Conservation (phyloP, 2,888 invertebrate genomes). For the Parapristionchus giblindavisi region DNA sequence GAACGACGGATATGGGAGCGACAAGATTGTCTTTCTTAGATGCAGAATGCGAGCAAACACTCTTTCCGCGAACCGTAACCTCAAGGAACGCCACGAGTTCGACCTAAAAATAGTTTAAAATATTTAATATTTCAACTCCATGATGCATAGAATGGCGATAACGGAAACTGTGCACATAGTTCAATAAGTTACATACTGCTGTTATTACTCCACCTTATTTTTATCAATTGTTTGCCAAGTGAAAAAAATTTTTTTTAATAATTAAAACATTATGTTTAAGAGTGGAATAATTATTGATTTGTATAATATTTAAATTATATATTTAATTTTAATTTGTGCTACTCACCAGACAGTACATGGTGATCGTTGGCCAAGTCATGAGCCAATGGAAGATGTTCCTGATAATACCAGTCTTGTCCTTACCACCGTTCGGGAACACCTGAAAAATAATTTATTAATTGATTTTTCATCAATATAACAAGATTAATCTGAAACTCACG, state of each 20-base stretch:
- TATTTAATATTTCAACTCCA: no score
- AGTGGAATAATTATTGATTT: background rate
- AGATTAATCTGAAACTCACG: conserved; percentile 39
- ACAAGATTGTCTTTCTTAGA: conserved; percentile 65
- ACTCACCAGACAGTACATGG: conserved; percentile 55
- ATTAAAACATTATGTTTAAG: background rate
- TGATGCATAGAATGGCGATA: no score
- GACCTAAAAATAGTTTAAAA: conserved; percentile 47
- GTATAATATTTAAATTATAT: background rate
- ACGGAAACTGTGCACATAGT: no score
- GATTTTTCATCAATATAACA: background rate
- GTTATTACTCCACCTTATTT: no score
- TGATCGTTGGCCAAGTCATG: conserved; percentile 61
- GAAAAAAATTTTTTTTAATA: background rate
- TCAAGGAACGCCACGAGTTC: conserved; percentile 62
- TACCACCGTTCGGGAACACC: conserved; percentile 57
- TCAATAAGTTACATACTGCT: no score
- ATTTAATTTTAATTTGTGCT: background rate
- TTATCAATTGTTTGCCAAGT: no score
- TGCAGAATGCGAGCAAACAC: conserved; percentile 53
- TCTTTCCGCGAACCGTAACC: conserved; percentile 56
- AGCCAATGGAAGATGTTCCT: conserved; percentile 62
- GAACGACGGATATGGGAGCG: conserved; percentile 42
- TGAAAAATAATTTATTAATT: conserved; percentile 37
- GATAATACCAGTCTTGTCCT: conserved; percentile 61